Conservation (phyloP, 2,113 vertebrate genomes). For the Ahaetulla prasina region DNA sequence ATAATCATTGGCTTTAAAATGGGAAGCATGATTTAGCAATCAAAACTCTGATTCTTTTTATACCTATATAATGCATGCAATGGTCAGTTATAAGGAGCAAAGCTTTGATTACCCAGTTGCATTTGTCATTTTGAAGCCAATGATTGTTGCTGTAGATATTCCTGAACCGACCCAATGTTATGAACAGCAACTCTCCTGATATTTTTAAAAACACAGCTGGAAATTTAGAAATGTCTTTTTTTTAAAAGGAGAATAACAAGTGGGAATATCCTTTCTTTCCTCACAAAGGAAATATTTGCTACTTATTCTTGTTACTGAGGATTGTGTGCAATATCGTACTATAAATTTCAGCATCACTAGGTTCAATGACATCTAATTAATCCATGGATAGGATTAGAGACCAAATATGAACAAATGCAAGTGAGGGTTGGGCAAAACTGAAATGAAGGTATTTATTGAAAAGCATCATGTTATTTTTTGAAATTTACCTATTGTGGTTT, state of each 20-base stretch:
- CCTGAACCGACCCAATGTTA: neutral
- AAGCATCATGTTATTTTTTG: constrained; percentile 21
- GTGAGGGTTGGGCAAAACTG: neutral
- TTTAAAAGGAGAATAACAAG: neutral
- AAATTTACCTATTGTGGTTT: constrained; percentile 87
- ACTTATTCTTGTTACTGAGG: neutral
- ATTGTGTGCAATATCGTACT: neutral
- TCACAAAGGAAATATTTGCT: neutral
- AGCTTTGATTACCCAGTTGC: neutral
- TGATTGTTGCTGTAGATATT: neutral
- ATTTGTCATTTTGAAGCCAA: neutral
- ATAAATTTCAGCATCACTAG: neutral
- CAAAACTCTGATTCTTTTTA: neutral
- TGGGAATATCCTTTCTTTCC: neutral
- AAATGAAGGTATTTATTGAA: neutral
- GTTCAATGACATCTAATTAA: neutral
- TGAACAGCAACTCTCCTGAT: neutral
- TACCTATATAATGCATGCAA: neutral
- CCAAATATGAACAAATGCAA: neutral
- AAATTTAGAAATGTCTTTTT: neutral
- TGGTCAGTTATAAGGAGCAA: neutral
- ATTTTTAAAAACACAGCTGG: constrained; percentile 9
- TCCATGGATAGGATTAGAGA: neutral
- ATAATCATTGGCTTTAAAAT: neutral
- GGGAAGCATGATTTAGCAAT: neutral